Conservation (phyloP, 2,113 vertebrate genomes). For the Syngnathus scovelli region DNA sequence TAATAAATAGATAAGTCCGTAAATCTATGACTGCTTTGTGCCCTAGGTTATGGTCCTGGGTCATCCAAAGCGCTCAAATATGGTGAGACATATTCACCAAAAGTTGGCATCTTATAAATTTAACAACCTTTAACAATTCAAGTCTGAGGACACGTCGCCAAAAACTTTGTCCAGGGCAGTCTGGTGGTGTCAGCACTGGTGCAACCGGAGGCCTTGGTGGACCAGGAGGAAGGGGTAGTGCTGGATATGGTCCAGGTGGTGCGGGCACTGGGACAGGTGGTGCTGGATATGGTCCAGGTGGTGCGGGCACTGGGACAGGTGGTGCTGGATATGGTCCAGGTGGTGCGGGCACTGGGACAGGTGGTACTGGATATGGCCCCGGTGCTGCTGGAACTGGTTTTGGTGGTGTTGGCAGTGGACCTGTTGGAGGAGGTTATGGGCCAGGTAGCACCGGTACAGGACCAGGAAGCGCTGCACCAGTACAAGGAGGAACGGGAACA, state of each 20-base stretch:
- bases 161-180: constrained; percentile 26
- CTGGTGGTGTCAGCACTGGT: constrained; percentile 31
- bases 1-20: neutral
- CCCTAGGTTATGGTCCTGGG: constrained; percentile 41
- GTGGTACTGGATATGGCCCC: constrained; percentile 17
- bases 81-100: constrained; percentile 19
- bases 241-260: constrained; percentile 39
- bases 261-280: constrained; percentile 32
- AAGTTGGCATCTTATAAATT: neutral
- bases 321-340: constrained; percentile 40
- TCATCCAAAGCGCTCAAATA: constrained; percentile 58
- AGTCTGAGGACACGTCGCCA: neutral
- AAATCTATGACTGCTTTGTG: constrained; percentile 9
- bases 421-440: constrained; percentile 7
- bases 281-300: constrained; percentile 20
- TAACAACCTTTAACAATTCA: constrained; percentile 1
- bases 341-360: constrained; percentile 33
- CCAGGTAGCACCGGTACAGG: constrained; percentile 23
- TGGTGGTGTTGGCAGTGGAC: constrained; percentile 6
- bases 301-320: constrained; percentile 19
- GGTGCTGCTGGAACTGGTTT: constrained; percentile 28
- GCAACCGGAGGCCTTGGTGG: constrained; percentile 32
- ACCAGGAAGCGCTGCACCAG: constrained; percentile 29
- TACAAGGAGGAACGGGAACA: constrained; percentile 38
- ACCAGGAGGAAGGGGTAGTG: constrained; percentile 23